Evolutionary conservation across 2,888 invertebrate species (phyloP).

Genomic region (Choreutis nemorana): DNA sequence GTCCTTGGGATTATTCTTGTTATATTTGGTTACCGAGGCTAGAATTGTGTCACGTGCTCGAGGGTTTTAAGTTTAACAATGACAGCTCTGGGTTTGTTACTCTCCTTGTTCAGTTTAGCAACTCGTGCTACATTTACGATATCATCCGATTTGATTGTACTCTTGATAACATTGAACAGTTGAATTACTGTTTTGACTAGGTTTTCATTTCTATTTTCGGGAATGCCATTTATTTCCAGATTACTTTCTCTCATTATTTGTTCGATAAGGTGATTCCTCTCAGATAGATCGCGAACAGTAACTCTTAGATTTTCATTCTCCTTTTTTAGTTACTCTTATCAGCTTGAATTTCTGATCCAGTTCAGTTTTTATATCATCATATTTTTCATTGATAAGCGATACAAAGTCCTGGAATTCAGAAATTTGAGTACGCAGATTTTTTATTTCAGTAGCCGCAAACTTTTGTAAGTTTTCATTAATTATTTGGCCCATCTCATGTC

Average conservation of each 20-base stretch:
- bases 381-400: no score
- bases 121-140: slow-evolving; percentile 12
- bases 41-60: slow-evolving; percentile 2
- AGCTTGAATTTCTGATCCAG: no score
- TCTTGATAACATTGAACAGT: slow-evolving; percentile 2
- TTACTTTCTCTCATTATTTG: slow-evolving; percentile 5
- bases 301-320: no score
- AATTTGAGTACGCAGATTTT: no score
- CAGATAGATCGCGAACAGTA: no score
- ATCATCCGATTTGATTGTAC: slow-evolving; percentile 5
- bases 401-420: no score
- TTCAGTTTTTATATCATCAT: no score
- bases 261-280: no score
- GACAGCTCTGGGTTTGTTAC: slow-evolving; percentile 4
- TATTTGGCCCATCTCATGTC: no score
- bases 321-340: no score
- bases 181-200: slow-evolving; percentile 3
- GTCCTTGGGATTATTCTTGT: slow-evolving; percentile 7
- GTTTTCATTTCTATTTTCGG: slow-evolving; percentile 6
- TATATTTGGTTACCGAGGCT: slow-evolving; percentile 8
- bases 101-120: slow-evolving; percentile 10
- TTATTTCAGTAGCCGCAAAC: no score
- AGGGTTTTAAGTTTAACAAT: slow-evolving; percentile 11
- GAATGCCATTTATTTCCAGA: slow-evolving; percentile 5
- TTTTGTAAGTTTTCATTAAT: no score